phyloP scores from a whole-genome alignment of 2,888 invertebrate genomes.

The Phasia obesa region DNA sequence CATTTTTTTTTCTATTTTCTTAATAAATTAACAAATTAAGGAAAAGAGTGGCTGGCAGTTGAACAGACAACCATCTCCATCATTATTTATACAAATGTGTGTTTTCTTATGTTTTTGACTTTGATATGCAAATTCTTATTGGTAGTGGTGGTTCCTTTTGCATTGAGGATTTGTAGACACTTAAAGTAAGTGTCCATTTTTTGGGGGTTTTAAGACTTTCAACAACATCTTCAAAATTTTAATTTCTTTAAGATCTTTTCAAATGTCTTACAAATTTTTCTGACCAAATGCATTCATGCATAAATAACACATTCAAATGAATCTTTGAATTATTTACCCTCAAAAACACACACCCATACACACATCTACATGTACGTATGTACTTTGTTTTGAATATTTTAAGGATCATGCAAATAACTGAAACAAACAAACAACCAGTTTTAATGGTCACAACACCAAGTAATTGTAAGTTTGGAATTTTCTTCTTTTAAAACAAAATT shows the following conservation, averaged over 20 bases:
- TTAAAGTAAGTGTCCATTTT: slow-evolving; percentile 48
- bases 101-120: slow-evolving; percentile 57
- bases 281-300: slow-evolving; percentile 70
- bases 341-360: not conserved
- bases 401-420: slow-evolving; percentile 33
- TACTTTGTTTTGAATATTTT: slow-evolving; percentile 15
- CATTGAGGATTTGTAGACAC: slow-evolving; percentile 52
- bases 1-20: slow-evolving; percentile 40
- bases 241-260: slow-evolving; percentile 70
- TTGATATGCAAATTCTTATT: slow-evolving; percentile 68
- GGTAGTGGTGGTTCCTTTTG: slow-evolving; percentile 34
- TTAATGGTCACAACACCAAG: slow-evolving; percentile 70
- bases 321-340: slow-evolving; percentile 45
- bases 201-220: slow-evolving; percentile 35
- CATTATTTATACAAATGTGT: not conserved
- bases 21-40: slow-evolving; percentile 56
- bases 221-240: slow-evolving; percentile 67
- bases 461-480: slow-evolving; percentile 63
- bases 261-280: slow-evolving; percentile 56
- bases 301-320: slow-evolving; percentile 70
- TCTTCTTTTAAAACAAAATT: slow-evolving; percentile 19
- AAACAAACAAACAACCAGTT: slow-evolving; percentile 48
- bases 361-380: too few relatives aligned
- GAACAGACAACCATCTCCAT: too few relatives aligned
- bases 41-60: not conserved